These are phyloP conservation scores for Hymenopus coronatus DNA, from an alignment of 2,888 invertebrate species.

Conservation along the genomic window DNA sequence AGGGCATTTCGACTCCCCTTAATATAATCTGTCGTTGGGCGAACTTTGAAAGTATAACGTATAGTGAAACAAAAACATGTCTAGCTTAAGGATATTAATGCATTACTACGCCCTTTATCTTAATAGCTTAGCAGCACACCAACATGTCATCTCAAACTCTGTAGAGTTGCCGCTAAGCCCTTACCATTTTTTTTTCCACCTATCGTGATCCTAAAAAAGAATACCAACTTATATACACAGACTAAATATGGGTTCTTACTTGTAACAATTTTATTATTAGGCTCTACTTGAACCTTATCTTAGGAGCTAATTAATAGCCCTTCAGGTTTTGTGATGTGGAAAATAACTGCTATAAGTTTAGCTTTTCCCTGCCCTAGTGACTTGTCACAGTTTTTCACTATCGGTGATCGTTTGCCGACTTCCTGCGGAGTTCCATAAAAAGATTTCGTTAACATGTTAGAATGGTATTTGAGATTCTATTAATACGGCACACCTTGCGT, in stretches of 20 bases:
- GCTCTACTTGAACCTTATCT: neutral
- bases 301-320: neutral
- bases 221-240: neutral
- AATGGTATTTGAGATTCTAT: neutral
- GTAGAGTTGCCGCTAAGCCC: neutral
- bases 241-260: neutral
- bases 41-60: neutral
- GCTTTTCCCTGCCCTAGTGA: neutral
- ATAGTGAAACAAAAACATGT: neutral
- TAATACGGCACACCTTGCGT: neutral
- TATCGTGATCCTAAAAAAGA: neutral
- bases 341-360: neutral
- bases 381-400: neutral
- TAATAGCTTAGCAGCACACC: neutral
- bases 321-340: neutral
- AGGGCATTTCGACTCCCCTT: too few relatives aligned
- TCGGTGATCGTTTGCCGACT: neutral
- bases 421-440: neutral
- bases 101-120: neutral
- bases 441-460: neutral
- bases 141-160: neutral
- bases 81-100: neutral
- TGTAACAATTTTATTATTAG: neutral
- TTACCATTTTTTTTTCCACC: neutral
- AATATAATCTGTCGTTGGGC: too few relatives aligned